phyloP scores from a whole-genome alignment of 2,797 vertebrate species.

The Halcyon chelicuti region DNA sequence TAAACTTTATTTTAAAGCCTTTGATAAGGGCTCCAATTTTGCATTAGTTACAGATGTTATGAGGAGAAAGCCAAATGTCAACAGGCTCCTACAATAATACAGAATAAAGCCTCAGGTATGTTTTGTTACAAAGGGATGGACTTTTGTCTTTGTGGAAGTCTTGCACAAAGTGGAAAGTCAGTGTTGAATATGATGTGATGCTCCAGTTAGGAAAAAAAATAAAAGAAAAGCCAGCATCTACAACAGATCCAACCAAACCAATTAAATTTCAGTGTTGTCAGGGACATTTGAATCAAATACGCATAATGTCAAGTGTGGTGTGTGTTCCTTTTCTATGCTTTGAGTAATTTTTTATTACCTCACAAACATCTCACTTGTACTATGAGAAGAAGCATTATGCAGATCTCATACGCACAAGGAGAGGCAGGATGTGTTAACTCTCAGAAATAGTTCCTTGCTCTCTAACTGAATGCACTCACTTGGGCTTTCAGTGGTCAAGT shows the following conservation, averaged over 20 bases:
- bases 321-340: not conserved
- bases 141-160: not conserved
- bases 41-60: not conserved
- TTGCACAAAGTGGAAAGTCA: not conserved
- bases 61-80: conserved; percentile 12
- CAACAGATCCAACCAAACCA: not conserved
- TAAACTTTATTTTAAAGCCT: not conserved
- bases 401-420: not conserved
- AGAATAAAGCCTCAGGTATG: not conserved
- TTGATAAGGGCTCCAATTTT: not conserved
- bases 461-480: not conserved
- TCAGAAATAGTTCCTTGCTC: not conserved
- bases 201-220: not conserved
- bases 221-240: not conserved
- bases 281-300: not conserved
- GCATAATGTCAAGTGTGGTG: not conserved
- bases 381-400: not conserved
- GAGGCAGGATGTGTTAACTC: not conserved
- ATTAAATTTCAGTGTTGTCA: not conserved
- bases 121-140: not conserved
- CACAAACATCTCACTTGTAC: not conserved
- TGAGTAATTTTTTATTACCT: not conserved
- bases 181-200: not conserved
- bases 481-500: not conserved
- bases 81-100: not conserved